Conservation (phyloP, 2,113 vertebrate species). For the Bagarius yarrelli region DNA sequence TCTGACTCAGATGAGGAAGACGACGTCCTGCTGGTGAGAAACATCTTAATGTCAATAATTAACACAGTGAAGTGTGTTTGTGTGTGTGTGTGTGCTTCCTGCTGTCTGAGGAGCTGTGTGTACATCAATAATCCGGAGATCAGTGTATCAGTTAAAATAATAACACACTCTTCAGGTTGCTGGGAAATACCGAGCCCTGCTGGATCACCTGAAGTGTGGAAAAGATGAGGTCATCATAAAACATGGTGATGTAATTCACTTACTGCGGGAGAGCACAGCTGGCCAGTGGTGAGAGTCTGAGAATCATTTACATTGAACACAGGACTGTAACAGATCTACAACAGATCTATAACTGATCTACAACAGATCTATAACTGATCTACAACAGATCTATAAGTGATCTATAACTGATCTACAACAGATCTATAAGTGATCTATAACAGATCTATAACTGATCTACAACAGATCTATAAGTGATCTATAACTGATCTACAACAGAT, state of each 20-base stretch:
- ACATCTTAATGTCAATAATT: neutral
- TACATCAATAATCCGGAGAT: neutral
- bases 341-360: too few species aligned
- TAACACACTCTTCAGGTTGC: conserved; percentile 69
- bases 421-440: too few species aligned
- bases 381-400: neutral
- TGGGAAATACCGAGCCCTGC: conserved; percentile 81
- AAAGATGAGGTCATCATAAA: conserved; percentile 84
- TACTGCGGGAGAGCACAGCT: conserved; percentile 76
- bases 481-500: too few species aligned
- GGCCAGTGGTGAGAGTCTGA: conserved; percentile 75
- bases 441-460: too few species aligned
- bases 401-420: neutral
- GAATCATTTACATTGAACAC: too few species aligned
- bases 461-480: too few species aligned
- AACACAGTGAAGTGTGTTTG: neutral
- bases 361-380: too few species aligned
- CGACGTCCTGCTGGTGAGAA: conserved; percentile 78
- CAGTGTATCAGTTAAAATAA: too few species aligned
- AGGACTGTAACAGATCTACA: too few species aligned
- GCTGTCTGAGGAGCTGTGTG: neutral
- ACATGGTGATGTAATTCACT: conserved; percentile 81
- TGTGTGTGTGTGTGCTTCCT: neutral
- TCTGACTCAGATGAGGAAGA: conserved; percentile 83
- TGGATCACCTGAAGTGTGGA: conserved; percentile 77